Conservation (phyloP, 2,888 invertebrate genomes). For the Synanthedon myopaeformis region DNA sequence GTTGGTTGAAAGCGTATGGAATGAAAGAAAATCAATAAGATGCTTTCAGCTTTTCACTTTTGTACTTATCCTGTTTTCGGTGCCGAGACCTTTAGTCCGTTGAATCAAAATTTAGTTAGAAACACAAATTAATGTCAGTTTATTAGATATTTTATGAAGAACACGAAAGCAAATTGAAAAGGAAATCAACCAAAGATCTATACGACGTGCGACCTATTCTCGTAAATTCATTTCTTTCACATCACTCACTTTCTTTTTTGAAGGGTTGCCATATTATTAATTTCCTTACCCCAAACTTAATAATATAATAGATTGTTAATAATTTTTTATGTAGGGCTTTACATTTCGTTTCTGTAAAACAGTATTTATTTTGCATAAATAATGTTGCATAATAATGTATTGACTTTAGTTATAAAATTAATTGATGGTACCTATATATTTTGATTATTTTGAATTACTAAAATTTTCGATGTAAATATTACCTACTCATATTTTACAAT, state of each 20-base stretch:
- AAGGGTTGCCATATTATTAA: conserved; percentile 46
- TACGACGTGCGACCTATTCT: conserved; percentile 69
- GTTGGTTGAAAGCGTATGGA: conserved; percentile 69
- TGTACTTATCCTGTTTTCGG: conserved; percentile 59
- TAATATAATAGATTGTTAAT: no score
- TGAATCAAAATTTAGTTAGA: conserved; percentile 58
- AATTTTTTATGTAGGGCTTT: no score
- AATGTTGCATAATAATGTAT: no score
- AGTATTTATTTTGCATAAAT: no score
- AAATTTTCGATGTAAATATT: no score
- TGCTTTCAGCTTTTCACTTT: conserved; percentile 66
- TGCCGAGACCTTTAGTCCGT: conserved; percentile 41
- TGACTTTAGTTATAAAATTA: no score
- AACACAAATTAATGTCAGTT: conserved; percentile 62
- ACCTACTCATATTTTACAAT: no score
- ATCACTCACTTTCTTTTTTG: conserved; percentile 63
- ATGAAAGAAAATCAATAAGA: conserved; percentile 72
- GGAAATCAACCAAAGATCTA: conserved; percentile 71
- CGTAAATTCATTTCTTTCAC: conserved; percentile 70
- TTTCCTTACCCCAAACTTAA: background rate
- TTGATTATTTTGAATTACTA: no score
- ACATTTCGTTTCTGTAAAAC: no score
- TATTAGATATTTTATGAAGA: conserved; percentile 60
- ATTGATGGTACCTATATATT: no score
- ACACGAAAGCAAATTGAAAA: conserved; percentile 68